These are phyloP conservation scores for Aegotheles bennettii DNA, from an alignment of 2,113 vertebrate species.

Conservation along the genomic window DNA sequence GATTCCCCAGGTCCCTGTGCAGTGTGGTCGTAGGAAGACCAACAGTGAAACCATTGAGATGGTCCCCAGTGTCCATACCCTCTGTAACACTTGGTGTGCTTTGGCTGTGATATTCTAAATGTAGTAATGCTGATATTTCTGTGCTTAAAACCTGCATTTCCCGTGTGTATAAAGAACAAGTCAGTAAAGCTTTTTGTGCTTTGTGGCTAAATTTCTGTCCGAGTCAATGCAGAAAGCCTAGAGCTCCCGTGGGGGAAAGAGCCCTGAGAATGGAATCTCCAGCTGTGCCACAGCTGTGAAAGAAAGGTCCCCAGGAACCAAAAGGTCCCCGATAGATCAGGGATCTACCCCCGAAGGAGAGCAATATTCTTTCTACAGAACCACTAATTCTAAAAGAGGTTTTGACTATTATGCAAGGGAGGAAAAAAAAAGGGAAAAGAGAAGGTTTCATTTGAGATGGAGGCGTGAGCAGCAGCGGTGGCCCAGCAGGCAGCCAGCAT, in stretches of 20 bases:
- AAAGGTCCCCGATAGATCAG: not conserved
- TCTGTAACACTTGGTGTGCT: not conserved
- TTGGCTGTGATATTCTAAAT: not conserved
- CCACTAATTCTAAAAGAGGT: not conserved
- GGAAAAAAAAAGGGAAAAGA: not conserved
- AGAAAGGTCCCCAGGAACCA: not conserved
- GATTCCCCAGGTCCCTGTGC: not conserved
- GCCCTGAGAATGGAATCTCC: not conserved
- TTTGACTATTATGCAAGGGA: not conserved
- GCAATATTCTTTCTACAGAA: not conserved
- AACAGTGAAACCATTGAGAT: not conserved
- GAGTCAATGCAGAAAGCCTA: not conserved
- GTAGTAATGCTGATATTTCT: not conserved
- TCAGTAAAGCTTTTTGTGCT: slow-evolving; percentile 35
- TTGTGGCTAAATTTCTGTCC: not conserved
- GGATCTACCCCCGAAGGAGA: not conserved
- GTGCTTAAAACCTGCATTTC: not conserved
- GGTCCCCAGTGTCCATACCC: not conserved
- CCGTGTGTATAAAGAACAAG: not conserved
- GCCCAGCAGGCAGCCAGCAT: not conserved
- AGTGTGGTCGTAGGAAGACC: not conserved
- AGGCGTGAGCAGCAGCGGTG: not conserved
- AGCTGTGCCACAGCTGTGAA: not conserved
- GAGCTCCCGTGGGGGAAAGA: not conserved
- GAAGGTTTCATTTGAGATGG: not conserved